phyloP scores from a whole-genome alignment of 2,797 vertebrate genomes.

The Babyrousa celebensis region DNA sequence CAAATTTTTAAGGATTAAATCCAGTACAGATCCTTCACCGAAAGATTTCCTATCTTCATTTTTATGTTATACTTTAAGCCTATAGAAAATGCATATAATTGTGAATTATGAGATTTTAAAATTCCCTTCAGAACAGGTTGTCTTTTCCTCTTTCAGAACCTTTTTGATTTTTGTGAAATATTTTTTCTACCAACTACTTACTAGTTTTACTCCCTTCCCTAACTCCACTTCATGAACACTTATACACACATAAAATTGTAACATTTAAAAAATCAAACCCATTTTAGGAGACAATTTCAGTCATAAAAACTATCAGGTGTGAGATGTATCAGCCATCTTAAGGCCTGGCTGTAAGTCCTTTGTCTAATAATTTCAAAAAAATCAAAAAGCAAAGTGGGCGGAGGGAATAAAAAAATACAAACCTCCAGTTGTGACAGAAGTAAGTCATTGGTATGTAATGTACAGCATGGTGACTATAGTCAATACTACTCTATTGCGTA shows the following conservation, averaged over 20 bases:
- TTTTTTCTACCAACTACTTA: background rate
- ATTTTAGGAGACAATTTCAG: constrained; percentile 4
- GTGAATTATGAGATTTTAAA: background rate
- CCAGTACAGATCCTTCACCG: background rate
- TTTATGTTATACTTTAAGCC: background rate
- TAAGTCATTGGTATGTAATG: background rate
- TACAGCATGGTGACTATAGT: background rate
- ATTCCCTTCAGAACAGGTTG: background rate
- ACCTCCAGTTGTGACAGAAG: background rate
- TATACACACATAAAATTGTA: background rate
- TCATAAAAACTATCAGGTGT: background rate
- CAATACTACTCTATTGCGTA: background rate
- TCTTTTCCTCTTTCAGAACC: background rate
- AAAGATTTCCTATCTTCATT: background rate
- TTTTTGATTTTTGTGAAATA: constrained; percentile 34
- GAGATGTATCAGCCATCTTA: background rate
- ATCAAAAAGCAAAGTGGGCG: background rate
- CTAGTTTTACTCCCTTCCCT: background rate
- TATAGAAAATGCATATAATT: background rate
- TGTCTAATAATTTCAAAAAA: background rate
- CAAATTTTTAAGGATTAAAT: background rate
- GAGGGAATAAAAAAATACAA: background rate
- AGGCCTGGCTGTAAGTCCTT: background rate
- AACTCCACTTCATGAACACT: background rate
- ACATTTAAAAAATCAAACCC: background rate